Base-by-base conservation (phyloP, 2,113 vertebrate genomes). In the Petrocephalus zakoni region DNA sequence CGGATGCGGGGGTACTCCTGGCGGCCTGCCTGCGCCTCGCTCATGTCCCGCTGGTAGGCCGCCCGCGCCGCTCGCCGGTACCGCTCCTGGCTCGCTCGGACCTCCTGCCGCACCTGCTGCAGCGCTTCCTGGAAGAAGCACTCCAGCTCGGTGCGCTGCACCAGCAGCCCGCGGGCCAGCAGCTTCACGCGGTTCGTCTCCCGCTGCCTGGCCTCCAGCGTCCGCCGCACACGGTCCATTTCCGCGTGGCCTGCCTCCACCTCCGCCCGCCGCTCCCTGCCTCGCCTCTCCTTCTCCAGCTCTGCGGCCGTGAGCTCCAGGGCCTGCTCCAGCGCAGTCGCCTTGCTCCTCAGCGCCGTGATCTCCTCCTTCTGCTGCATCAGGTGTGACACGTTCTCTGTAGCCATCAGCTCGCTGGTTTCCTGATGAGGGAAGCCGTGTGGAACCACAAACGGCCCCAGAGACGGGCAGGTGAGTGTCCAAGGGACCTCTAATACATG, bases 71-170 rank as follows among this genome's bases (percentile, higher is more conserved):
- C 93, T 86, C 96, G 94, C 90, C 94, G 97, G 92, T 96, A 96
- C 22, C 92, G 93, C 51, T 92, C 93, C 91, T 96, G 95, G 91
- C 91, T 96, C 88, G 91, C 53, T 87, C 85, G 22, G 42, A 97
- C 96, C 93, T 98, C 95, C 91, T 94, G 92, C 91, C 94, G 98
- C 91, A 97, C 96, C 49, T 97, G 92, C 75, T 92, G 91, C 87
- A 98, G 93, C 9, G 96, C 95, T 88, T 96, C 96, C 49, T 96
- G 93, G 92, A 97, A 97, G 92, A 99, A 98, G 1, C 87, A 89
- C 92, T 98, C 96, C 90, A 97, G 93, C 88, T 97, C 95, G 19
- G 93, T 96, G 88, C 96, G 95, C 91, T 97, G 95, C 89, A 95
- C 94, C 86, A 97, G 92, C 19, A 97, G 92, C 64, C 93, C 95